Percentiles rank a stretch among this genome's conserved stretches.
Evolutionary conservation across 2,888 invertebrate species (phyloP).

Genomic region (Cryptus viduatorius): DNA sequence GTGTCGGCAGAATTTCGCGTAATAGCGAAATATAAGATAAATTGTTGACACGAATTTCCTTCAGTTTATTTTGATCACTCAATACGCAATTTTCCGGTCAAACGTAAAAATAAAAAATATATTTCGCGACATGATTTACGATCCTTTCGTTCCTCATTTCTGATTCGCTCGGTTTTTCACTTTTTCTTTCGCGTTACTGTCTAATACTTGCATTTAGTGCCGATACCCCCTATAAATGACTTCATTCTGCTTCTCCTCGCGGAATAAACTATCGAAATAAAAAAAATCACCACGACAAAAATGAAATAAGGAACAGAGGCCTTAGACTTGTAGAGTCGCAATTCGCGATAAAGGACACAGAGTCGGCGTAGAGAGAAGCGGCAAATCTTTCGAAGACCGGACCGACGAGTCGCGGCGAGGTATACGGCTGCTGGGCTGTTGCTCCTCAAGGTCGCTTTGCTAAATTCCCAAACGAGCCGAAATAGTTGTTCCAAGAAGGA

Average conservation of each 20-base stretch:
- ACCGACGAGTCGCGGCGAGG: slow-evolving; percentile 22
- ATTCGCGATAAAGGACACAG: neutral
- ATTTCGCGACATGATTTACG: slow-evolving; percentile 60
- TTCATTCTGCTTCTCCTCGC: neutral
- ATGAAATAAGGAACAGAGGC: neutral
- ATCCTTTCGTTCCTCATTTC: slow-evolving; percentile 56
- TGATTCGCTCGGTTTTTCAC: slow-evolving; percentile 41
- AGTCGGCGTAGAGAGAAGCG: slow-evolving; percentile 19
- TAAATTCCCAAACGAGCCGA: slow-evolving; percentile 75
- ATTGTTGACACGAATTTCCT: slow-evolving; percentile 69
- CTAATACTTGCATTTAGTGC: slow-evolving; percentile 31
- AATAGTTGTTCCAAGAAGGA: slow-evolving; percentile 76
- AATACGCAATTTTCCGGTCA: slow-evolving; percentile 73
- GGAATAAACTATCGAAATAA: slow-evolving; percentile 18
- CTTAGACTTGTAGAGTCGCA: neutral
- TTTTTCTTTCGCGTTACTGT: slow-evolving; percentile 26
- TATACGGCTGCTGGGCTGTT: neutral
- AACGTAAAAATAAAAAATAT: slow-evolving; percentile 61
- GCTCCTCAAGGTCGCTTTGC: slow-evolving; percentile 68
- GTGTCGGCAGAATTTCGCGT: neutral
- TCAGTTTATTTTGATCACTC: slow-evolving; percentile 73
- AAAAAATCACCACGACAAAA: slow-evolving; percentile 7
- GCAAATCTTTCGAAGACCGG: slow-evolving; percentile 28
- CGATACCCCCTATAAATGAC: slow-evolving; percentile 41
- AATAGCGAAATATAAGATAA: neutral